These are phyloP conservation scores for Drosophila gaucha DNA, from an alignment of 2,888 invertebrate genomes.

Conservation along the genomic window DNA sequence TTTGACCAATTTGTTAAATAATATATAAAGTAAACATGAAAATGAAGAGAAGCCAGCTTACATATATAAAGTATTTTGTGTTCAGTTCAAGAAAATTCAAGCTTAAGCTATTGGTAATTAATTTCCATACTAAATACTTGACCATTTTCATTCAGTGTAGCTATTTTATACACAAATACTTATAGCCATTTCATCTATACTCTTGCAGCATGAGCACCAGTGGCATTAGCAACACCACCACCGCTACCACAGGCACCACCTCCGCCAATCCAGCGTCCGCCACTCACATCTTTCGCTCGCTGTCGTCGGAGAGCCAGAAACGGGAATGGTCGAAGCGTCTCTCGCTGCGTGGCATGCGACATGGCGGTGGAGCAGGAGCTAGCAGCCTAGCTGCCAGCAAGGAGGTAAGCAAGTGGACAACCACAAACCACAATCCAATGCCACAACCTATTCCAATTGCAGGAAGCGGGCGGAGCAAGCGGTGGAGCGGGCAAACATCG, in stretches of 20 bases:
- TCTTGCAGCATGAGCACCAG: slow-evolving; percentile 61
- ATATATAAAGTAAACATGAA: no score
- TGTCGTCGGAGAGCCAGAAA: slow-evolving; percentile 88
- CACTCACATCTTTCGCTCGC: slow-evolving; percentile 87
- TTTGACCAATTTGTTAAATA: no score
- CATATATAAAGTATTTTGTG: no score
- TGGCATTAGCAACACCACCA: slow-evolving; percentile 34
- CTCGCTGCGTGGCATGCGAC: slow-evolving; percentile 89
- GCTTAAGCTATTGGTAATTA: no score
- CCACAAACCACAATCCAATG: slow-evolving; percentile 6
- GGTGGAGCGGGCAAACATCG: slow-evolving; percentile 59
- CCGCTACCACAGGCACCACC: neutral
- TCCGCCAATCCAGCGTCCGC: slow-evolving; percentile 53
- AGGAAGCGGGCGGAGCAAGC: slow-evolving; percentile 19
- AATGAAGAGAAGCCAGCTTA: no score
- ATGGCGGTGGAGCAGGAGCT: slow-evolving; percentile 84
- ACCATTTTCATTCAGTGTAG: slow-evolving; percentile 1
- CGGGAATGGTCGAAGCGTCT: slow-evolving; percentile 91
- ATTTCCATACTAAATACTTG: neutral
- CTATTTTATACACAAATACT: neutral
- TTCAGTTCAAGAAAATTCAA: no score
- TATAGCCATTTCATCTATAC: neutral
- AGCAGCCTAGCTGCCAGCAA: slow-evolving; percentile 85
- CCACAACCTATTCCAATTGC: slow-evolving; percentile 4
- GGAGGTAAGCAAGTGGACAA: slow-evolving; percentile 73